These are phyloP conservation scores for Mormyrus proboscirostris DNA, from an alignment of 2,797 vertebrate genomes.

Conservation along the genomic window DNA sequence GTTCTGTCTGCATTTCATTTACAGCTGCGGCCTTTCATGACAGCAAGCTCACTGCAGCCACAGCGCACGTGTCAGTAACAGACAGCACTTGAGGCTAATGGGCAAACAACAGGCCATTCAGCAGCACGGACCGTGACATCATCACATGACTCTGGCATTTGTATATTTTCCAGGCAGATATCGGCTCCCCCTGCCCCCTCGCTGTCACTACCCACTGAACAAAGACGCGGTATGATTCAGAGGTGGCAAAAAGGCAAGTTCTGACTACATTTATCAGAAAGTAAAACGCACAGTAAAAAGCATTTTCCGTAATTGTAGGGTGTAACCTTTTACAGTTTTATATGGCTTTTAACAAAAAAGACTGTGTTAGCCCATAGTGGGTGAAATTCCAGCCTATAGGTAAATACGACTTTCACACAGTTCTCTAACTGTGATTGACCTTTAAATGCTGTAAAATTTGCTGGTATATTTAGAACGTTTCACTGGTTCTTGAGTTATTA, in stretches of 20 bases:
- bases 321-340: background rate
- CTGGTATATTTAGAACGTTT: background rate
- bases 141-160: slow-evolving; percentile 48
- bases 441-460: background rate
- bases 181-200: slow-evolving; percentile 25
- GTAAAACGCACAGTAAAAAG: background rate
- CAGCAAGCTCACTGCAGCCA: background rate
- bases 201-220: background rate
- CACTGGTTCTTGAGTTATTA: background rate
- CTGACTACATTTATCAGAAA: background rate
- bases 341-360: background rate
- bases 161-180: slow-evolving; percentile 33
- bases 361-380: background rate
- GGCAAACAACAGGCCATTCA: slow-evolving; percentile 46
- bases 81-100: slow-evolving; percentile 25
- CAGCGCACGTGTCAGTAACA: slow-evolving; percentile 27
- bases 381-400: background rate
- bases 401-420: background rate
- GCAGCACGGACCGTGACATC: slow-evolving; percentile 31
- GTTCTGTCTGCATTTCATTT: background rate
- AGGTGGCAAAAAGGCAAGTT: slow-evolving; percentile 3
- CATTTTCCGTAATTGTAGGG: background rate
- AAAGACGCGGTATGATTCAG: background rate
- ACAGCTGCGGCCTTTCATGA: background rate
- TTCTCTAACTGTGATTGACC: background rate